Conservation (phyloP, 2,113 vertebrate species). For the Prolemur simus region DNA sequence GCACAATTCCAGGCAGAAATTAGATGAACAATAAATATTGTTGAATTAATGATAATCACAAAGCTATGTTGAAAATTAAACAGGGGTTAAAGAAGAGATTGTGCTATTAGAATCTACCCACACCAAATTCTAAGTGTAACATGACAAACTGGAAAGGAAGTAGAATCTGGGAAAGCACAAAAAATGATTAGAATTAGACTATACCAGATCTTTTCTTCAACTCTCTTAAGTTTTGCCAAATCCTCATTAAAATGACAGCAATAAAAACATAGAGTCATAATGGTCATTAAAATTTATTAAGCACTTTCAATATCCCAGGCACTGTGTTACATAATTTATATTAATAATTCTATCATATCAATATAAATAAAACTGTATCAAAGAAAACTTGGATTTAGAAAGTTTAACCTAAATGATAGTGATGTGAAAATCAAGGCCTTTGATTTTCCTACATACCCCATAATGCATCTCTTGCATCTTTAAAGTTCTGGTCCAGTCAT, state of each 20-base stretch:
- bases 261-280: not conserved
- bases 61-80: not conserved
- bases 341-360: not conserved
- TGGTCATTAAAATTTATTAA: not conserved
- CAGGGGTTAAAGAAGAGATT: not conserved
- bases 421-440: not conserved
- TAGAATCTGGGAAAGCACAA: not conserved
- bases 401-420: not conserved
- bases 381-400: not conserved
- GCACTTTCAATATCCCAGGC: not conserved
- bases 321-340: not conserved
- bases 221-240: not conserved
- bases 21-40: not conserved
- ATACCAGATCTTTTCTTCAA: not conserved
- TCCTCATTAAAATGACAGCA: not conserved
- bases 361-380: not conserved
- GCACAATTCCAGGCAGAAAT: not conserved
- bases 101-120: not conserved
- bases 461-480: not conserved
- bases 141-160: not conserved
- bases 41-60: not conserved
- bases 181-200: not conserved
- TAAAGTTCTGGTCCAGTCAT: not conserved
- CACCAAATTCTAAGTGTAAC: not conserved
- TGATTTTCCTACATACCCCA: not conserved